A percentile compares a stretch with the other conserved stretches of the same genome.
Conservation (phyloP, 2,888 invertebrate species). For the Caenorhabditis sp. region DNA sequence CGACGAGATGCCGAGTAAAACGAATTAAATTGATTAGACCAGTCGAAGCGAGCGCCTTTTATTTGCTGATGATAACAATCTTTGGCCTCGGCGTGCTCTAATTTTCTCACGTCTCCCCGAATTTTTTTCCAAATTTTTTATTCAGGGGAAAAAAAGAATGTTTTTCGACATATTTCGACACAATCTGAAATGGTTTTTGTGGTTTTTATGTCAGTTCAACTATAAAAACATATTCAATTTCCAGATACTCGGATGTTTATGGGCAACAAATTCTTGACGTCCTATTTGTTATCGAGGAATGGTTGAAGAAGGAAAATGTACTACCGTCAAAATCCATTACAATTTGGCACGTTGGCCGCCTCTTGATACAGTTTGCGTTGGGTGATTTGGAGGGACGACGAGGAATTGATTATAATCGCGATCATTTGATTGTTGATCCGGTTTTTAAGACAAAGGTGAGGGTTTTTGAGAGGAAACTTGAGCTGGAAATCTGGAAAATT, state of each 20-base stretch:
- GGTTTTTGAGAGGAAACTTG: no score
- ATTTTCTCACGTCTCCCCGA: not conserved
- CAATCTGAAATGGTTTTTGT: no score
- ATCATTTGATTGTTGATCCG: not conserved
- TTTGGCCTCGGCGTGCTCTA: not conserved
- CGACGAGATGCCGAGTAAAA: constrained; percentile 2
- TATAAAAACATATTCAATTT: not conserved
- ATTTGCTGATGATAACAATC: not conserved
- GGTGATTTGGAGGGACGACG: constrained; percentile 25
- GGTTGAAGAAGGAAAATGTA: constrained; percentile 31
- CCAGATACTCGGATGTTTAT: constrained; percentile 42
- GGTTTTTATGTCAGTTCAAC: no score
- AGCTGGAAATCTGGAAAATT: no score
- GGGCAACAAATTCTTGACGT: constrained; percentile 23
- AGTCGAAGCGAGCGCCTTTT: not conserved
- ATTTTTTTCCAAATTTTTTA: not conserved
- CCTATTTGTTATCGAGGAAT: constrained; percentile 43
- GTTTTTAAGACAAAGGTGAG: not conserved
- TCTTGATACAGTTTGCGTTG: constrained; percentile 40
- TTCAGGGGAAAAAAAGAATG: no score
- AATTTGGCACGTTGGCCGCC: constrained; percentile 37
- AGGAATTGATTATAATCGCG: not conserved
- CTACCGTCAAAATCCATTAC: constrained; percentile 15
- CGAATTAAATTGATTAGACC: constrained; percentile 4
- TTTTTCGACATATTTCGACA: no score